Evolutionary conservation across 2,797 vertebrate species (phyloP).

Genomic region (Sciurus vulgaris): DNA sequence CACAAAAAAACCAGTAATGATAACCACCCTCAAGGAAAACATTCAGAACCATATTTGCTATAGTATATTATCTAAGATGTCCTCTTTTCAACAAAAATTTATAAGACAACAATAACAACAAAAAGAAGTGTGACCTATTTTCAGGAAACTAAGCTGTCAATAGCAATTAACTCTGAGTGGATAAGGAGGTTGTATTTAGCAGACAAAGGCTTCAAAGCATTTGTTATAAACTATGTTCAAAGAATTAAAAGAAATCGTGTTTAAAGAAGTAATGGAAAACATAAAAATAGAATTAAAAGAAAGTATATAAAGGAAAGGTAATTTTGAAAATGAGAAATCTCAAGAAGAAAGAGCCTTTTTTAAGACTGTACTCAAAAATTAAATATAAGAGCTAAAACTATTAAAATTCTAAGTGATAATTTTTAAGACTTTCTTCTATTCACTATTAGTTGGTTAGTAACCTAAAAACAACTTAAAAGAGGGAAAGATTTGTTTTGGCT

Average conservation of each 20-base stretch:
- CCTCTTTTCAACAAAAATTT: conserved; percentile 44
- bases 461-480: neutral
- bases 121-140: conserved; percentile 24
- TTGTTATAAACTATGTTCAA: neutral
- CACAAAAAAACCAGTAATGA: neutral
- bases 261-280: conserved; percentile 24
- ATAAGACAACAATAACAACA: conserved; percentile 29
- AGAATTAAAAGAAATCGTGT: neutral
- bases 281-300: neutral
- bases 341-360: neutral
- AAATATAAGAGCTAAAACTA: neutral
- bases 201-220: neutral
- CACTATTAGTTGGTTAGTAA: neutral
- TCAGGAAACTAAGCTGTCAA: conserved; percentile 47
- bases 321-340: neutral
- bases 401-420: neutral
- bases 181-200: neutral
- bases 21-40: conserved; percentile 2
- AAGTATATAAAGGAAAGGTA: neutral
- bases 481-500: neutral
- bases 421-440: neutral
- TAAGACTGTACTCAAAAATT: neutral
- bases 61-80: conserved; percentile 8
- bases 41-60: conserved; percentile 27
- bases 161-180: conserved; percentile 26